Conservation (phyloP, 2,113 vertebrate species). For the Hemibagrus wyckioides region DNA sequence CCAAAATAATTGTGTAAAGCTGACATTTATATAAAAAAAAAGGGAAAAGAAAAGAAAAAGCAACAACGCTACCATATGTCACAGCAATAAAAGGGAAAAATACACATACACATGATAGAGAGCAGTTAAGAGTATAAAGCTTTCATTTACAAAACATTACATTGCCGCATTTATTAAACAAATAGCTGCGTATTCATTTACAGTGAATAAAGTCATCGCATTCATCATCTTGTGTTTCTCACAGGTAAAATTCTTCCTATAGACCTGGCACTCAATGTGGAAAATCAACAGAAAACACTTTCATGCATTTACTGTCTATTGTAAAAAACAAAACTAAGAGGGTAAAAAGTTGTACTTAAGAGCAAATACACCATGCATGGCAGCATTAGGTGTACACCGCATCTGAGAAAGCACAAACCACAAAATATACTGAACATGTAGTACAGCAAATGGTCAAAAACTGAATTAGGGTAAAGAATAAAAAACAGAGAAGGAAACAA, state of each 20-base stretch:
- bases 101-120: slow-evolving; percentile 47
- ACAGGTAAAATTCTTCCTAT: slow-evolving; percentile 39
- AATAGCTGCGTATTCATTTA: slow-evolving; percentile 37
- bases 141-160: slow-evolving; percentile 56
- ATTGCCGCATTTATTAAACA: slow-evolving; percentile 45
- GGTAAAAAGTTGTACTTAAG: slow-evolving; percentile 20
- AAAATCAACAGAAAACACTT: slow-evolving; percentile 52
- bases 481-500: slow-evolving; percentile 43
- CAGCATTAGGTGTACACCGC: slow-evolving; percentile 51
- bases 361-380: slow-evolving; percentile 48
- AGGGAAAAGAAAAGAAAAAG: slow-evolving; percentile 38
- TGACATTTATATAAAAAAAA: slow-evolving; percentile 55
- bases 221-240: slow-evolving; percentile 31
- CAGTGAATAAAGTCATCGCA: slow-evolving; percentile 36
- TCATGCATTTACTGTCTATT: slow-evolving; percentile 49
- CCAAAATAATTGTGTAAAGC: slow-evolving; percentile 59
- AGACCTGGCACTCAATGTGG: slow-evolving; percentile 44
- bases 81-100: slow-evolving; percentile 38
- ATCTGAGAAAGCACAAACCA: slow-evolving; percentile 19
- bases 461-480: slow-evolving; percentile 38
- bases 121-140: slow-evolving; percentile 50
- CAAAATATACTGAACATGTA: slow-evolving; percentile 28
- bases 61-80: slow-evolving; percentile 45
- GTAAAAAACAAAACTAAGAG: slow-evolving; percentile 35
- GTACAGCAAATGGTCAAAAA: slow-evolving; percentile 48